phyloP scores from a whole-genome alignment of 2,888 invertebrate species.

The Volucella inanis region DNA sequence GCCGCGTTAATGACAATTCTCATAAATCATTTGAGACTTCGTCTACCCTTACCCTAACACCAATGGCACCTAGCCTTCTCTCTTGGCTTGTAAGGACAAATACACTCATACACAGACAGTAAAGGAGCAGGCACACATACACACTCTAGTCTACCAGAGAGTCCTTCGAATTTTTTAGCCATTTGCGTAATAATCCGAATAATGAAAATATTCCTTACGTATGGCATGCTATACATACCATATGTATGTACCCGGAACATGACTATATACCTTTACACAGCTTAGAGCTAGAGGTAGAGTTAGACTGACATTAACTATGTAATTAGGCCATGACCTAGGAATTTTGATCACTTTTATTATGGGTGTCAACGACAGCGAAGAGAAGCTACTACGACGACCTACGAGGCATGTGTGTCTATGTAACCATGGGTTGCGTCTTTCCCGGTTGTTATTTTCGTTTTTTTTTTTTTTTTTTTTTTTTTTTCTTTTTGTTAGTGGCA shows the following conservation, averaged over 20 bases:
- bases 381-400: constrained; percentile 46
- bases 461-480: constrained; percentile 21
- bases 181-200: constrained; percentile 67
- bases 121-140: neutral
- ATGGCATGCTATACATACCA: neutral
- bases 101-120: constrained; percentile 17
- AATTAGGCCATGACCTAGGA: constrained; percentile 75
- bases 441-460: constrained; percentile 5
- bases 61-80: neutral
- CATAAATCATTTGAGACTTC: constrained; percentile 80
- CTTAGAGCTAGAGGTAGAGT: constrained; percentile 25
- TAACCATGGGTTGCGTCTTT: no score
- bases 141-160: constrained; percentile 31
- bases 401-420: constrained; percentile 26
- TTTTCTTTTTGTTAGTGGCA: constrained; percentile 27
- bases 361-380: constrained; percentile 68
- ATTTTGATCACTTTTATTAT: constrained; percentile 74
- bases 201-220: constrained; percentile 61
- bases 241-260: neutral
- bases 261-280: constrained; percentile 32
- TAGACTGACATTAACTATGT: constrained; percentile 73
- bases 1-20: constrained; percentile 80
- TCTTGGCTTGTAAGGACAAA: constrained; percentile 19
- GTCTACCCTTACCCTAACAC: constrained; percentile 11
- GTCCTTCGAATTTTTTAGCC: constrained; percentile 68